A percentile compares a stretch with the other conserved stretches of the same genome.
These are phyloP conservation scores for Protobothrops mucrosquamatus DNA, from an alignment of 2,113 vertebrate genomes.

Conservation along the genomic window DNA sequence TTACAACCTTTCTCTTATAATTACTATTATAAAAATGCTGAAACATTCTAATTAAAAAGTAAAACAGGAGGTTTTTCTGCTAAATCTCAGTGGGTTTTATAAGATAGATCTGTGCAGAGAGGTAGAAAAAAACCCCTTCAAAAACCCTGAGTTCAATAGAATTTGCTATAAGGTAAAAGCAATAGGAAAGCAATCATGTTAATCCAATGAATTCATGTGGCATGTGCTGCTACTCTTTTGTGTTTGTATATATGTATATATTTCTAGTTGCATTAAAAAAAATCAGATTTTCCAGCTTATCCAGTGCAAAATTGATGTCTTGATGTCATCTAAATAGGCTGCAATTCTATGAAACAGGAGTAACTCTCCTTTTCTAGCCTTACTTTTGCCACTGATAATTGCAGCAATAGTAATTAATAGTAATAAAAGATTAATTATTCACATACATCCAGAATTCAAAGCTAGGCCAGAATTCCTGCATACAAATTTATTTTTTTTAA, in stretches of 20 bases:
- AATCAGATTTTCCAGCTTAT: not conserved
- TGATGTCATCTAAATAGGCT: not conserved
- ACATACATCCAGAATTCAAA: not conserved
- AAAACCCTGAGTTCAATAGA: not conserved
- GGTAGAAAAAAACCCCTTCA: not conserved
- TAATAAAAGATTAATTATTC: not conserved
- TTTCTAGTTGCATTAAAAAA: not conserved
- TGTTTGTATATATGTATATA: not conserved
- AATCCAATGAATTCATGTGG: not conserved
- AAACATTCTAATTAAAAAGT: not conserved
- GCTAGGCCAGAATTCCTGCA: not conserved
- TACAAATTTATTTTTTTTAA: not conserved
- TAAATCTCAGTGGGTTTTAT: not conserved
- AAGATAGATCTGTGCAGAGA: not conserved
- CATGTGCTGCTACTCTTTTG: not conserved
- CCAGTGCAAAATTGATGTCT: not conserved
- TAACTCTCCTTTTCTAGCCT: not conserved
- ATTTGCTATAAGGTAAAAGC: not conserved
- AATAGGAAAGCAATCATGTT: not conserved
- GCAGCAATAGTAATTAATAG: not conserved
- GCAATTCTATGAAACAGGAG: not conserved
- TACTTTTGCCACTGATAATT: not conserved
- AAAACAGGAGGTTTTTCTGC: not conserved
- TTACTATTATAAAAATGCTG: not conserved
- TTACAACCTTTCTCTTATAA: not conserved